phyloP scores from a whole-genome alignment of 1,140 invertebrate genomes.

The Scaptomyza montana region DNA sequence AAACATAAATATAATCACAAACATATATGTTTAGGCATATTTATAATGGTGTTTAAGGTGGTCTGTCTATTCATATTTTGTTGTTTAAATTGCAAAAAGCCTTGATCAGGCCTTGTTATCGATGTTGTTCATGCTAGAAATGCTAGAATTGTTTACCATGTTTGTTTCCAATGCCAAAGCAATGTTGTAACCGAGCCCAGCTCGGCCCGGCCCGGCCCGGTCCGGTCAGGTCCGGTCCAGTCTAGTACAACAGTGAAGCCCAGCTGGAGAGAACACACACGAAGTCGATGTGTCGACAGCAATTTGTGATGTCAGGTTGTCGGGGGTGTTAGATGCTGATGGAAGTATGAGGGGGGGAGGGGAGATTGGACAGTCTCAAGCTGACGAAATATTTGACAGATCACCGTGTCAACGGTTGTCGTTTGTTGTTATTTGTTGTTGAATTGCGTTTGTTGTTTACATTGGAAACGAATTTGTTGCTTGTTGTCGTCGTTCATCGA shows the following conservation, averaged over 20 bases:
- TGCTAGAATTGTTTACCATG: constrained; percentile 38
- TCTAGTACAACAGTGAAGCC: constrained; percentile 2
- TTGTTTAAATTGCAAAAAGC: background rate
- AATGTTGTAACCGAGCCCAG: constrained; percentile 21
- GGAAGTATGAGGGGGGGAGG: background rate
- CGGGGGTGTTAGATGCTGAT: background rate
- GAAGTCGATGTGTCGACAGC: constrained; percentile 16
- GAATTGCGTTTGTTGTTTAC: constrained; percentile 43
- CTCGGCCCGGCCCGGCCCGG: too few species aligned
- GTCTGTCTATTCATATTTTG: too few species aligned
- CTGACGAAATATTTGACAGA: constrained; percentile 72
- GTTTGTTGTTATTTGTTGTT: constrained; percentile 30
- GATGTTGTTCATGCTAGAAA: constrained; percentile 3
- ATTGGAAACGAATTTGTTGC: constrained; percentile 48
- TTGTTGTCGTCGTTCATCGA: constrained; percentile 1
- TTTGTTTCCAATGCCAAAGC: constrained; percentile 38
- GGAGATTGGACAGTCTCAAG: constrained; percentile 30
- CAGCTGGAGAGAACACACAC: constrained; percentile 42
- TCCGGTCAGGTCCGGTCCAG: constrained; percentile 3
- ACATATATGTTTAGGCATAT: too few species aligned
- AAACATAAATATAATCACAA: too few species aligned
- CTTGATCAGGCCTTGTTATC: constrained; percentile 3
- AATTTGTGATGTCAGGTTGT: constrained; percentile 5
- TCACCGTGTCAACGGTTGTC: constrained; percentile 62
- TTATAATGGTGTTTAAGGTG: too few species aligned